Evolutionary conservation across 2,888 invertebrate genomes (phyloP).

Genomic region (Nemoura dubitans): DNA sequence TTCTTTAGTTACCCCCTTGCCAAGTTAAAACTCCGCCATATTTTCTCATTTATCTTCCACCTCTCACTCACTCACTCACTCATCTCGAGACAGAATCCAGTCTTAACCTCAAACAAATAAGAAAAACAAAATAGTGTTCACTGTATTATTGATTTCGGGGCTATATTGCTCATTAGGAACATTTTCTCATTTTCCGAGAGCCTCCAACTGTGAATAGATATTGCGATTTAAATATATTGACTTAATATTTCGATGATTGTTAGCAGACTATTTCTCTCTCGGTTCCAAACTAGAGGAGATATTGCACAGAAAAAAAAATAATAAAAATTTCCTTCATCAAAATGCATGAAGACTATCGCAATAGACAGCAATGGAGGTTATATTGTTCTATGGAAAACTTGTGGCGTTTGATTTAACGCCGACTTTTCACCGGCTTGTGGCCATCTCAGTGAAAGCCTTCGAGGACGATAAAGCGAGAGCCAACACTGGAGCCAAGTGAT

Average conservation of each 20-base stretch:
- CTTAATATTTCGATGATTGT: conserved; percentile 23
- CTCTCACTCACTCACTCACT: conserved; percentile 34
- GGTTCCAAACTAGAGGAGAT: neutral
- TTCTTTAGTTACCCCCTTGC: conserved; percentile 43
- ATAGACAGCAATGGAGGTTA: too few species aligned
- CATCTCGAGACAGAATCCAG: conserved; percentile 22
- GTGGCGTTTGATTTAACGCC: too few species aligned
- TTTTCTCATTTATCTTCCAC: conserved; percentile 43
- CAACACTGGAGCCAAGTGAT: too few species aligned
- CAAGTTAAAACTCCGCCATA: conserved; percentile 39
- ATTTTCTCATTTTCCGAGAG: neutral
- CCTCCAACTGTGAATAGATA: conserved; percentile 1
- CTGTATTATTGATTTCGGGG: conserved; percentile 34
- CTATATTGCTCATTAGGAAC: conserved; percentile 40
- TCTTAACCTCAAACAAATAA: conserved; percentile 35
- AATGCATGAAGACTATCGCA: neutral
- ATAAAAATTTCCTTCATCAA: neutral
- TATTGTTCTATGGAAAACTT: too few species aligned
- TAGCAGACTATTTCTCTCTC: neutral
- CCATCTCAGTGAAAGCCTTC: too few species aligned
- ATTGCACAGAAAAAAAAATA: neutral
- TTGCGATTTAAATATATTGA: conserved; percentile 22
- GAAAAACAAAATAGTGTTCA: conserved; percentile 39
- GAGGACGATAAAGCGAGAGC: too few species aligned
- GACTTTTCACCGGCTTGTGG: too few species aligned